These are phyloP conservation scores for Nothura maculosa DNA, from an alignment of 2,797 vertebrate species.

Conservation along the genomic window DNA sequence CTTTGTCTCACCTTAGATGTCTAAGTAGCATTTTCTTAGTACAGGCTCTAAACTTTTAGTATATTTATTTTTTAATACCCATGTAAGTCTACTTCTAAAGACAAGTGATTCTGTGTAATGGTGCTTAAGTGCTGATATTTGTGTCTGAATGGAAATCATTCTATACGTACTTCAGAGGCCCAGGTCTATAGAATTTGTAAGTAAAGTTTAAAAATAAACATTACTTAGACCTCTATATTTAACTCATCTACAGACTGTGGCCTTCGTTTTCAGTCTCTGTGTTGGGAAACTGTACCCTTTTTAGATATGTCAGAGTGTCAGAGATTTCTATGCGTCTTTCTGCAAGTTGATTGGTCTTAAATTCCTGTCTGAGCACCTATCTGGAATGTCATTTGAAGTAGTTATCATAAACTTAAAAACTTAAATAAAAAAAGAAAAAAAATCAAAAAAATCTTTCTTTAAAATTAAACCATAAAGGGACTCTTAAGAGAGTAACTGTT, in stretches of 20 bases:
- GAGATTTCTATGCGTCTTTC: background rate
- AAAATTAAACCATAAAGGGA: background rate
- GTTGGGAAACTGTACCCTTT: background rate
- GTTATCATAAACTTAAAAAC: background rate
- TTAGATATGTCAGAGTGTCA: background rate
- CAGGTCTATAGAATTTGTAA: background rate
- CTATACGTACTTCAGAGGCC: background rate
- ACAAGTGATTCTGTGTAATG: background rate
- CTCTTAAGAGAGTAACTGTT: background rate
- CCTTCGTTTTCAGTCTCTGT: background rate
- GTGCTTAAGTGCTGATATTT: background rate
- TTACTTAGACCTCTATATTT: background rate
- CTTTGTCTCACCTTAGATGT: background rate
- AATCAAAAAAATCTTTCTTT: background rate
- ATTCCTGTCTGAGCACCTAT: background rate
- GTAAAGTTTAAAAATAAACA: background rate
- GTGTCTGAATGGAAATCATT: background rate
- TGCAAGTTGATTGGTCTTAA: background rate
- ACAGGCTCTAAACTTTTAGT: background rate
- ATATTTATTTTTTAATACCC: background rate
- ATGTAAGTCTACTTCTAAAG: background rate
- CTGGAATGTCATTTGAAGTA: background rate
- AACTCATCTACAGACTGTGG: background rate
- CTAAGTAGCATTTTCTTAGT: rapidly evolving
- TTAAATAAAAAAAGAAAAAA: too few relatives aligned